Percentiles rank a stretch among this genome's conserved stretches.
Evolutionary conservation across 2,113 vertebrate species (phyloP).

Genomic region (Numida meleagris): DNA sequence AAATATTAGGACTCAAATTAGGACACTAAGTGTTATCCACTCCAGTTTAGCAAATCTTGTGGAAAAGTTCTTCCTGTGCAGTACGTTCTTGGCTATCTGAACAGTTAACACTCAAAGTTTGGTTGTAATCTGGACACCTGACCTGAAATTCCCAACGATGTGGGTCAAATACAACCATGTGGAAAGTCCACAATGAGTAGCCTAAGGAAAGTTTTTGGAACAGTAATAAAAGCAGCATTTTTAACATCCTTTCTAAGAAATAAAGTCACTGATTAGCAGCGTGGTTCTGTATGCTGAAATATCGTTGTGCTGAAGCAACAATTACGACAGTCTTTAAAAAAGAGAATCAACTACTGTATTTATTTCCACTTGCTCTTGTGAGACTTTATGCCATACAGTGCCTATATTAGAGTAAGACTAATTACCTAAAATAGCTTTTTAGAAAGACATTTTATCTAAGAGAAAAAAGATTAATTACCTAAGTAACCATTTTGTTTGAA

Average conservation of each 20-base stretch:
- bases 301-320: not conserved
- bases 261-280: not conserved
- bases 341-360: not conserved
- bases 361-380: not conserved
- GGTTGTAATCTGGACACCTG: not conserved
- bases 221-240: not conserved
- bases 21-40: not conserved
- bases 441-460: not conserved
- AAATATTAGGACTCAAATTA: not conserved
- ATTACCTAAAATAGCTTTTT: not conserved
- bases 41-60: not conserved
- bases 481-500: conserved; percentile 96
- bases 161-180: not conserved
- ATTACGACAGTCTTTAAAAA: not conserved
- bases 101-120: not conserved
- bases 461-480: conserved; percentile 79
- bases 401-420: not conserved
- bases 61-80: not conserved
- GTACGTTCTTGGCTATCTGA: fast-evolving
- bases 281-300: not conserved
- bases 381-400: not conserved
- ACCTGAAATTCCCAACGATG: not conserved
- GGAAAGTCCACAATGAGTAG: not conserved
- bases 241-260: not conserved
- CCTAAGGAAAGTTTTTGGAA: not conserved